Evolutionary conservation across 1,140 invertebrate genomes (phyloP), one percentile per base, ranked within the genome.

Genomic region (Microplitis demolitor): DNA sequence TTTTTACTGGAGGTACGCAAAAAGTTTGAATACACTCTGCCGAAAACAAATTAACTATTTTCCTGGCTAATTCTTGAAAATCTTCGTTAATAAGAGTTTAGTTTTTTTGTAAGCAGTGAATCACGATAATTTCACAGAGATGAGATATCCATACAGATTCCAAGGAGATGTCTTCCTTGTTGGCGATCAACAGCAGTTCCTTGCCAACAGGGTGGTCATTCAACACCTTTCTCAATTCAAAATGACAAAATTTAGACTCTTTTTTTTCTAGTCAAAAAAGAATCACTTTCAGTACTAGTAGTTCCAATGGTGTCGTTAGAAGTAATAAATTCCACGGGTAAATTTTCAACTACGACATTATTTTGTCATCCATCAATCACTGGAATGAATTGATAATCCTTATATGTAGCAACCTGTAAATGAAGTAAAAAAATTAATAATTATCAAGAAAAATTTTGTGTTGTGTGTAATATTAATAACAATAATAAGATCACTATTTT

Each of bases 1-100:
- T 60, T 60, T 60, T 33, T 16, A 60, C 56, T 31, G 56, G 56
- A 60, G 56, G 56, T 24, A 60, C 56, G 16, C 24, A 60, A 60
- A 60, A 60, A 60, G 56, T 60, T 60, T 60, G 56, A 14, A 13
- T 60, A 16, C 56, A 60, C 56, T 60, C 56, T 60, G 56, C 56
- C 11, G 56, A 14, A 16, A 60, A 60, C 16, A 60, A 60, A 13
- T 24, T 33, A 60, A 60, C 56, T 16, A 60, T 60, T 60, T 24
- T 33, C 16, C 3, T 4, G 56, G 16, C 56, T 60, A 60, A 60
- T 60, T 60, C 56, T 60, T 60, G 6, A 16, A 60, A 31, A 16
- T 60, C 56, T 24, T 60, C 56, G 56, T 60, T 60, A 13, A 33
- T 60, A 14, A 60, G 8, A 60, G 24, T 60, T 16, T 9, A 14